Evolutionary conservation across 64 coral and sea anemone species (phyloP).

Genomic region (Orbicella faveolata): DNA sequence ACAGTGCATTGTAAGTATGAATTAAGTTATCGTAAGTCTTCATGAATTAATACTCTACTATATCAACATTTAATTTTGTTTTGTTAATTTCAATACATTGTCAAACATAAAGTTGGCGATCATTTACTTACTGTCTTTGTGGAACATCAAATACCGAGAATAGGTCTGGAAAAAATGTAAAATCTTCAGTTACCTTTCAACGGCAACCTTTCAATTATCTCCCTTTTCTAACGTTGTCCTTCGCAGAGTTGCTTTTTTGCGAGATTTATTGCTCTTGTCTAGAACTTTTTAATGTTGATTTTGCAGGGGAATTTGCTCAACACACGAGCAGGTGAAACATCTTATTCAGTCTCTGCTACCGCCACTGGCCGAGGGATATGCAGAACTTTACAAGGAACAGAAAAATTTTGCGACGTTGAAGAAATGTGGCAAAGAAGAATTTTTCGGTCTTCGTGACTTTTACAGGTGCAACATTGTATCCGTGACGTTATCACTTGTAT

Average conservation of each 20-base stretch:
- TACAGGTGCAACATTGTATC: constrained; percentile 68
- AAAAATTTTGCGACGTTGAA: constrained; percentile 69
- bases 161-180: too few relatives aligned
- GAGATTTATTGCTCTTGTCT: neutral
- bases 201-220: too few relatives aligned
- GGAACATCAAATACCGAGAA: too few relatives aligned
- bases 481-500: neutral
- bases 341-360: constrained; percentile 42
- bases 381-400: constrained; percentile 64
- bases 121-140: too few relatives aligned
- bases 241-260: neutral
- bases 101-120: too few relatives aligned
- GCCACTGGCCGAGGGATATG: constrained; percentile 69
- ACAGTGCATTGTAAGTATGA: constrained; percentile 66
- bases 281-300: neutral
- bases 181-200: too few relatives aligned
- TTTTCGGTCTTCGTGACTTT: constrained; percentile 95
- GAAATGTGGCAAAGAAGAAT: constrained; percentile 75
- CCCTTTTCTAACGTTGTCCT: too few relatives aligned
- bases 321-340: constrained; percentile 21
- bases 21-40: neutral
- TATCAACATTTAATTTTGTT: too few relatives aligned
- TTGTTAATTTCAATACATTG: too few relatives aligned
- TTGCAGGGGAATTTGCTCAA: constrained; percentile 80
- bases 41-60: too few relatives aligned